Evolutionary conservation across 2,113 vertebrate genomes (phyloP).

Genomic region (Colinus virginianus): DNA sequence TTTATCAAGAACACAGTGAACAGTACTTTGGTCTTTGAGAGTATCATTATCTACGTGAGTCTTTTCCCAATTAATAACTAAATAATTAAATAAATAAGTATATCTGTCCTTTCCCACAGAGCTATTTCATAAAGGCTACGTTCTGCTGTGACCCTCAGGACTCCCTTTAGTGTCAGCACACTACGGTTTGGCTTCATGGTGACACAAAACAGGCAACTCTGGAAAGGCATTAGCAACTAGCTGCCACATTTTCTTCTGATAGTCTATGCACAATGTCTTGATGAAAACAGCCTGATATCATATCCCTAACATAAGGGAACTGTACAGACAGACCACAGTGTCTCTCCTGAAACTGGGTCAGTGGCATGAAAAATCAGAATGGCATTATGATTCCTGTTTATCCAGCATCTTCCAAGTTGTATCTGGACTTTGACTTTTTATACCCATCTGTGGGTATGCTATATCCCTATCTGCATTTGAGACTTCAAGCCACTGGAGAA

Average conservation of each 20-base stretch:
- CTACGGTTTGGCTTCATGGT: background rate
- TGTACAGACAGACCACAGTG: background rate
- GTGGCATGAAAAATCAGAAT: background rate
- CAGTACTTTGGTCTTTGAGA: background rate
- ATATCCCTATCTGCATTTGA: background rate
- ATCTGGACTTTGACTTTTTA: background rate
- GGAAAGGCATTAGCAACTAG: background rate
- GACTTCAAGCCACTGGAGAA: background rate
- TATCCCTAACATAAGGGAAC: background rate
- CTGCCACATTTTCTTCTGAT: background rate
- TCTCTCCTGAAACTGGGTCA: background rate
- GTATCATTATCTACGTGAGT: background rate
- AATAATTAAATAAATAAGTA: background rate
- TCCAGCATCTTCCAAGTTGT: background rate
- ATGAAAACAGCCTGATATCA: background rate
- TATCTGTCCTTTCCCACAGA: background rate
- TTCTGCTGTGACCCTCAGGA: background rate
- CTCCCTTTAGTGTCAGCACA: background rate
- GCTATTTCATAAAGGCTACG: background rate
- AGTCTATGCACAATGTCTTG: background rate
- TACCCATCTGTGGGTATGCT: background rate
- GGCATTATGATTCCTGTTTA: background rate
- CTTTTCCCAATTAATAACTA: background rate
- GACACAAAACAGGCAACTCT: slow-evolving; percentile 30
- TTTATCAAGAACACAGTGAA: background rate